Conservation (phyloP, 2,888 invertebrate genomes). For the Acanthosoma haemorrhoidale region DNA sequence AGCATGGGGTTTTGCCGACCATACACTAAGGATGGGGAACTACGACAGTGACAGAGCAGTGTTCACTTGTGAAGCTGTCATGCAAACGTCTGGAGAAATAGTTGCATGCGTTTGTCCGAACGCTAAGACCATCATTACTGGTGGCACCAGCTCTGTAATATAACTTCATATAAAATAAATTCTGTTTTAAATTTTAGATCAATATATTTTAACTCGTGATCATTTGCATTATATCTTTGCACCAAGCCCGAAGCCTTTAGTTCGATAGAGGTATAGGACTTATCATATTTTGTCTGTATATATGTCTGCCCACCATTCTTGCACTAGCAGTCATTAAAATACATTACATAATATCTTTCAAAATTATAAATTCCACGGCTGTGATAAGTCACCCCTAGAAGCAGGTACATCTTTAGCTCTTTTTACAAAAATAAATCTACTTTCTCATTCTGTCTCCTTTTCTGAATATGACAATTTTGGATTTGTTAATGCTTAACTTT, state of each 20-base stretch:
- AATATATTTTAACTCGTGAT: too few species aligned
- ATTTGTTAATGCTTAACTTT: too few species aligned
- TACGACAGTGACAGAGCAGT: conserved; percentile 87
- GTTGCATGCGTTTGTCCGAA: conserved; percentile 88
- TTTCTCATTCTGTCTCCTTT: too few species aligned
- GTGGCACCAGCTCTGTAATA: conserved; percentile 83
- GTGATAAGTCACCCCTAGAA: neutral
- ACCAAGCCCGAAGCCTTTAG: neutral
- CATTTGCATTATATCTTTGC: too few species aligned
- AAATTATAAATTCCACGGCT: neutral
- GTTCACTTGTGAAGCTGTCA: conserved; percentile 82
- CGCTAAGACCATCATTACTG: conserved; percentile 84
- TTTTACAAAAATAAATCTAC: too few species aligned
- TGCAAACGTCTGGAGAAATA: conserved; percentile 89
- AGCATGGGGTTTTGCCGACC: conserved; percentile 98
- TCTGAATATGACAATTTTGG: too few species aligned
- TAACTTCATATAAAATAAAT: neutral
- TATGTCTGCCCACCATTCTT: neutral
- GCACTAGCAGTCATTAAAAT: neutral
- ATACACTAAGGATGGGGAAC: conserved; percentile 82
- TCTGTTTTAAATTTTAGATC: neutral
- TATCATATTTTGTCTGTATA: too few species aligned
- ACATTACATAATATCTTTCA: neutral
- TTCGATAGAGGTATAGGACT: too few species aligned
- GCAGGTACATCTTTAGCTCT: too few species aligned